These are phyloP conservation scores for Spea multiplicata DNA, from an alignment of 2,113 vertebrate species.

Conservation along the genomic window DNA sequence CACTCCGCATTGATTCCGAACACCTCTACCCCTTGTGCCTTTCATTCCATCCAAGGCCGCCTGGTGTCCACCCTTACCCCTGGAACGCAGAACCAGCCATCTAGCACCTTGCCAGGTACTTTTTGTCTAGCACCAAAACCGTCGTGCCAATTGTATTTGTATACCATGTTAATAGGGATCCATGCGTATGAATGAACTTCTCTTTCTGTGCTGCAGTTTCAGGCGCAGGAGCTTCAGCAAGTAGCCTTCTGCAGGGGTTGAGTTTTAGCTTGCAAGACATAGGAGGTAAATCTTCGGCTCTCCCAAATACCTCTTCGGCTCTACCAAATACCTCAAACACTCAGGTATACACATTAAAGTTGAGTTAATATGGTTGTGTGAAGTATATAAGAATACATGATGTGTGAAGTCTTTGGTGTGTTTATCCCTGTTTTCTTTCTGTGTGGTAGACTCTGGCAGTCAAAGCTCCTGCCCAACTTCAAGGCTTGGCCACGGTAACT, in stretches of 20 bases:
- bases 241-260: conserved; percentile 93
- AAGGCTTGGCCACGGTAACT: conserved; percentile 71
- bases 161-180: too few relatives aligned
- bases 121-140: neutral
- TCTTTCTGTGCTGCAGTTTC: conserved; percentile 60
- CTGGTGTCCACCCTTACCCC: conserved; percentile 68
- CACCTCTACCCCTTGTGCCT: conserved; percentile 66
- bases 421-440: neutral
- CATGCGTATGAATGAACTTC: too few relatives aligned
- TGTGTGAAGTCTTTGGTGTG: neutral
- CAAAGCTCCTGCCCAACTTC: conserved; percentile 70
- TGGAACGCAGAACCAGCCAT: conserved; percentile 67
- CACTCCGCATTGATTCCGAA: conserved; percentile 48
- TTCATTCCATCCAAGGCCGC: conserved; percentile 82
- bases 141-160: too few relatives aligned
- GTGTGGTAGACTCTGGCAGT: conserved; percentile 65
- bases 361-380: too few relatives aligned
- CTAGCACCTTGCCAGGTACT: conserved; percentile 79
- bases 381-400: neutral
- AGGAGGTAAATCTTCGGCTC: conserved; percentile 75
- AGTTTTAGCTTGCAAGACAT: conserved; percentile 98
- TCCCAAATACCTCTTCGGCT: conserved; percentile 64
- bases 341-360: conserved; percentile 62
- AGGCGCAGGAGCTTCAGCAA: conserved; percentile 73
- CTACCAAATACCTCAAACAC: conserved; percentile 48